Conservation (phyloP, 1,140 invertebrate species). For the Stegodyphus mimosarum region DNA sequence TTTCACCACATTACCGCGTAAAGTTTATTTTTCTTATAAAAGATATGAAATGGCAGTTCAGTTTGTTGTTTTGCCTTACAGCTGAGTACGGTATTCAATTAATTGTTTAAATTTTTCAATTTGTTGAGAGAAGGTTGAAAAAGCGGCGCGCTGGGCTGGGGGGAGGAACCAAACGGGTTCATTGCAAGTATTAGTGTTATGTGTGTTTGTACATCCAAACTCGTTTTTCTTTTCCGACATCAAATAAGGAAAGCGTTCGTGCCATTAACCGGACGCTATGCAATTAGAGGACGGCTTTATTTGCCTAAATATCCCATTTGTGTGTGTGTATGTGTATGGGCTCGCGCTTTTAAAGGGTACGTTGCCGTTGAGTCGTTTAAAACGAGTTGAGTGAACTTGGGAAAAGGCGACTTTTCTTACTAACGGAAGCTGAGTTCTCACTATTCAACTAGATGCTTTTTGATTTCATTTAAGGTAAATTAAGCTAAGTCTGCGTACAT, state of each 20-base stretch:
- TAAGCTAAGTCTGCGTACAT: too few relatives aligned
- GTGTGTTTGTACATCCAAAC: too few relatives aligned
- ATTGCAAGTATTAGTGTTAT: too few relatives aligned
- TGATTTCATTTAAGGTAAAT: too few relatives aligned
- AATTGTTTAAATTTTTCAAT: neutral
- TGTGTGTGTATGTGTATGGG: too few relatives aligned
- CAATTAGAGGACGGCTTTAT: conserved; percentile 56
- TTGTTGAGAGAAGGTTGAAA: neutral
- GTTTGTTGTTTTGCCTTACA: too few relatives aligned
- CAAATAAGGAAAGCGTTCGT: neutral
- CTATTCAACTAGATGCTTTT: too few relatives aligned
- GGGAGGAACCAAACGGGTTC: neutral
- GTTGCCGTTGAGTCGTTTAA: conserved; percentile 16
- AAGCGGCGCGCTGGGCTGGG: neutral
- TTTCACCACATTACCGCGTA: too few relatives aligned
- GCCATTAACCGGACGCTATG: conserved; percentile 25
- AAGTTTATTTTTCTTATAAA: too few relatives aligned
- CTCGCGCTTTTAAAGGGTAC: conserved; percentile 9
- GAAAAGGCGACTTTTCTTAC: neutral
- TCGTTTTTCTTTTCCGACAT: neutral
- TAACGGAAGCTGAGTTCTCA: conserved; percentile 4
- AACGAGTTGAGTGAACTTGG: conserved; percentile 54
- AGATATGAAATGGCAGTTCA: too few relatives aligned
- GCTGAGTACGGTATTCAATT: neutral
- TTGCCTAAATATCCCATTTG: conserved; percentile 60